phyloP scores from a whole-genome alignment of 2,113 vertebrate genomes.

The Recurvirostra avosetta region DNA sequence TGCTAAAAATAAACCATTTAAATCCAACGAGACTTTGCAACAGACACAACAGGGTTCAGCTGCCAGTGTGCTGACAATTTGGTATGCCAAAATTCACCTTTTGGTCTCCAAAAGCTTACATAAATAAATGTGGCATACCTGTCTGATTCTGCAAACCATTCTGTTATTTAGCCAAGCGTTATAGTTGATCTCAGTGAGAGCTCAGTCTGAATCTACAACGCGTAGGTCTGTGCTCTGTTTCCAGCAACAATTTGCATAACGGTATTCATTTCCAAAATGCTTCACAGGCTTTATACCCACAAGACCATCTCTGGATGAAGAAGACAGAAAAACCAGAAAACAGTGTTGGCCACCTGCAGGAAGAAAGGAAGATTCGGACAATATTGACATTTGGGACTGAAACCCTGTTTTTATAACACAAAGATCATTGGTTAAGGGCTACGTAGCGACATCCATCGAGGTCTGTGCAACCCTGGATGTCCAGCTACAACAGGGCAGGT shows the following conservation, averaged over 20 bases:
- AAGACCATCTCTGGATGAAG: background rate
- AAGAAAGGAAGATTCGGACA: background rate
- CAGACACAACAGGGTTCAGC: background rate
- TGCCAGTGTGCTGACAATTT: background rate
- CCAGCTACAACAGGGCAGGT: background rate
- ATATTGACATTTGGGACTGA: background rate
- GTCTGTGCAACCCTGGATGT: background rate
- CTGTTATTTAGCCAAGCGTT: slow-evolving; percentile 33
- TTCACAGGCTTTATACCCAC: background rate
- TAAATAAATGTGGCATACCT: slow-evolving; percentile 2
- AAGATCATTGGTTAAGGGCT: background rate
- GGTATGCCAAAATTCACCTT: background rate
- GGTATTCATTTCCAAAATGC: background rate
- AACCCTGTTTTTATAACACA: background rate
- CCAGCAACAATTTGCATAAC: background rate
- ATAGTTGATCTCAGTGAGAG: background rate
- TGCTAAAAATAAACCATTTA: background rate
- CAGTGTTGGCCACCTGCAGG: background rate
- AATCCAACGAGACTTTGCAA: background rate
- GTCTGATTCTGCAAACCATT: background rate
- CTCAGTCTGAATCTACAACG: background rate
- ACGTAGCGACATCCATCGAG: rapidly evolving
- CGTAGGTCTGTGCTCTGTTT: background rate
- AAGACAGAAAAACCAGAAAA: background rate
- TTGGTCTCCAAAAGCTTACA: background rate